Evolutionary conservation across 2,113 vertebrate species (phyloP).

Genomic region (Austrofundulus limnaeus): DNA sequence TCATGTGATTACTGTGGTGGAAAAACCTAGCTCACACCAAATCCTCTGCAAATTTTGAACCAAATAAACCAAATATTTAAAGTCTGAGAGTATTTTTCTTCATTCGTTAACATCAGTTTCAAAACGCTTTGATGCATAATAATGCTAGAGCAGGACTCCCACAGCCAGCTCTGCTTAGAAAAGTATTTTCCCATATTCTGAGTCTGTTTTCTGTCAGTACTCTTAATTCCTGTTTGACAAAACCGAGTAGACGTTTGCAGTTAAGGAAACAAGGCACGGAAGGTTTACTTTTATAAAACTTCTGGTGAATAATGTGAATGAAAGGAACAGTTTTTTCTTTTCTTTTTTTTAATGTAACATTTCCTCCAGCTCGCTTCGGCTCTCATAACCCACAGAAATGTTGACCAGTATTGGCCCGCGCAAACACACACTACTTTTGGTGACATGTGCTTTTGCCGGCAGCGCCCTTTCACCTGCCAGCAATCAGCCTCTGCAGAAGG

Average conservation of each 20-base stretch:
- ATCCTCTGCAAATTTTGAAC: no score
- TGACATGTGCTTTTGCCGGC: constrained; percentile 2
- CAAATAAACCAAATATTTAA: no score
- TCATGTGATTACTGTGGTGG: no score
- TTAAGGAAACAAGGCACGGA: constrained; percentile 2
- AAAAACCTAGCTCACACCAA: no score
- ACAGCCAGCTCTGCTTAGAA: constrained; percentile 14
- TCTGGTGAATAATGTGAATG: not conserved
- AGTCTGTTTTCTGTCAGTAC: not conserved
- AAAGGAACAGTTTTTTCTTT: not conserved
- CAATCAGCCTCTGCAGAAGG: constrained; percentile 19
- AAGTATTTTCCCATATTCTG: not conserved
- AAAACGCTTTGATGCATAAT: not conserved
- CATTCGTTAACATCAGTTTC: not conserved
- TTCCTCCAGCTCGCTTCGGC: not conserved
- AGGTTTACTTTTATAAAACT: not conserved
- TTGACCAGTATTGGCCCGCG: not conserved
- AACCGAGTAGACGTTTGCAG: constrained; percentile 23
- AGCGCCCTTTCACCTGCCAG: constrained; percentile 30
- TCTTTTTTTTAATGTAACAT: no score
- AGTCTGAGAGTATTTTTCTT: not conserved
- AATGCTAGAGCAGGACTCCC: constrained; percentile 7
- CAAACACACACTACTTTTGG: constrained; percentile 5
- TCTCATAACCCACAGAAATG: not conserved
- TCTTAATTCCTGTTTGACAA: constrained; percentile 6